Conservation (phyloP, 2,888 invertebrate genomes). For the Xiphydria camelus region DNA sequence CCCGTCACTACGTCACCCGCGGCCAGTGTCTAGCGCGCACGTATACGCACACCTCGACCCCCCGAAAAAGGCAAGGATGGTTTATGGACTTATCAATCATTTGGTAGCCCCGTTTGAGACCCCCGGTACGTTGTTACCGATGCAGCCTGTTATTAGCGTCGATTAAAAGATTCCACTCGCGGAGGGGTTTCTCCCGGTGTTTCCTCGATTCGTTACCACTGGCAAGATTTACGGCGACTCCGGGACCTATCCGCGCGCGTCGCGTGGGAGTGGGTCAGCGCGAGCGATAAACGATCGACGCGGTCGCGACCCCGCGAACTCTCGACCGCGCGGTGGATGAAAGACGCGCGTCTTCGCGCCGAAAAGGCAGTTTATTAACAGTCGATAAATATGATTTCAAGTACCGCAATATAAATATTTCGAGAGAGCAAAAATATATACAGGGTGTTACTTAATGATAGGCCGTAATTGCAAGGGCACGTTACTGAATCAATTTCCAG, state of each 20-base stretch:
- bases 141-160: slow-evolving; percentile 53
- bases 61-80: slow-evolving; percentile 35
- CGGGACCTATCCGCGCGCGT: neutral
- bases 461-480: no score
- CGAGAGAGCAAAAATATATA: no score
- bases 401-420: no score
- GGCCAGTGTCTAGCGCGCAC: slow-evolving; percentile 41
- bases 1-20: slow-evolving; percentile 56
- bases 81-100: slow-evolving; percentile 59
- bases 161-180: slow-evolving; percentile 54
- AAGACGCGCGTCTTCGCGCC: no score
- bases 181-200: no score
- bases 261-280: neutral
- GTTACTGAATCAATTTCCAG: no score
- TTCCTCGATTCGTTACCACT: neutral
- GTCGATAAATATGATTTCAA: no score
- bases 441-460: no score
- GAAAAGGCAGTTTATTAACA: no score
- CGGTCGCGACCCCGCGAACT: neutral
- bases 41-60: slow-evolving; percentile 23
- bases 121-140: slow-evolving; percentile 34
- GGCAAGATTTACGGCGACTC: neutral
- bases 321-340: no score
- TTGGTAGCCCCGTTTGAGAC: slow-evolving; percentile 45
- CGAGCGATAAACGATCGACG: neutral